A percentile compares a stretch with the other conserved stretches of the same genome.
These are phyloP conservation scores for Cyanocitta stelleri DNA, from an alignment of 2,113 vertebrate species.

Conservation along the genomic window DNA sequence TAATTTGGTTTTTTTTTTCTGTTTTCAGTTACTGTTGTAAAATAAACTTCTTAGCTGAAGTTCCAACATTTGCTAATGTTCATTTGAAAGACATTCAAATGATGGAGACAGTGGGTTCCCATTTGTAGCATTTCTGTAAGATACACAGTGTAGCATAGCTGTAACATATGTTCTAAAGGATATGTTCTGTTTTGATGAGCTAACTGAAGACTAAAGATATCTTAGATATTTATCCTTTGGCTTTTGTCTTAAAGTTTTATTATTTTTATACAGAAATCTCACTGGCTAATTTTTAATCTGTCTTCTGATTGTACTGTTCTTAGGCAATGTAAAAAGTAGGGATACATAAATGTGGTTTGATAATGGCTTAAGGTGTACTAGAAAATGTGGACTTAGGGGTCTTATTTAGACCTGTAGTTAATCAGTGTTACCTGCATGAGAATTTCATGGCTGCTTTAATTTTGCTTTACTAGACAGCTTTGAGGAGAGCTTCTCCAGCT, in stretches of 20 bases:
- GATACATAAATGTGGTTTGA: not conserved
- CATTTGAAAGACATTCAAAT: not conserved
- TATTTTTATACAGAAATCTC: slow-evolving; percentile 77
- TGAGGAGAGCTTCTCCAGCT: slow-evolving; percentile 5
- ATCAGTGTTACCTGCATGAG: slow-evolving; percentile 40
- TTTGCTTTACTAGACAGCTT: slow-evolving; percentile 22
- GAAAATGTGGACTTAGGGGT: slow-evolving; percentile 22
- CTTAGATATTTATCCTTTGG: slow-evolving; percentile 76
- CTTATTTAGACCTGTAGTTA: slow-evolving; percentile 49
- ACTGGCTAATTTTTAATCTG: slow-evolving; percentile 72
- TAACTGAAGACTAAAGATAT: slow-evolving; percentile 68
- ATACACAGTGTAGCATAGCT: slow-evolving; percentile 55
- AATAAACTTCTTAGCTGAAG: slow-evolving; percentile 39
- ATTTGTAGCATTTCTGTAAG: slow-evolving; percentile 59
- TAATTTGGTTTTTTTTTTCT: not conserved
- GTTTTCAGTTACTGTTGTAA: slow-evolving; percentile 1
- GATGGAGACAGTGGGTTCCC: slow-evolving; percentile 33
- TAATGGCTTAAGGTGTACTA: slow-evolving; percentile 46
- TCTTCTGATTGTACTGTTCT: slow-evolving; percentile 64
- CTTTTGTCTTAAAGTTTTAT: slow-evolving; percentile 73
- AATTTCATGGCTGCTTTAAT: not conserved
- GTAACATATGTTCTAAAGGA: slow-evolving; percentile 64
- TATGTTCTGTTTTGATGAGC: slow-evolving; percentile 48
- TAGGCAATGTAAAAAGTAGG: slow-evolving; percentile 51
- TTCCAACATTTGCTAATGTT: not conserved